Percentiles rank a stretch among this genome's conserved stretches.
Conservation (phyloP, 1,140 invertebrate genomes). For the Lasaia peninsularis region DNA sequence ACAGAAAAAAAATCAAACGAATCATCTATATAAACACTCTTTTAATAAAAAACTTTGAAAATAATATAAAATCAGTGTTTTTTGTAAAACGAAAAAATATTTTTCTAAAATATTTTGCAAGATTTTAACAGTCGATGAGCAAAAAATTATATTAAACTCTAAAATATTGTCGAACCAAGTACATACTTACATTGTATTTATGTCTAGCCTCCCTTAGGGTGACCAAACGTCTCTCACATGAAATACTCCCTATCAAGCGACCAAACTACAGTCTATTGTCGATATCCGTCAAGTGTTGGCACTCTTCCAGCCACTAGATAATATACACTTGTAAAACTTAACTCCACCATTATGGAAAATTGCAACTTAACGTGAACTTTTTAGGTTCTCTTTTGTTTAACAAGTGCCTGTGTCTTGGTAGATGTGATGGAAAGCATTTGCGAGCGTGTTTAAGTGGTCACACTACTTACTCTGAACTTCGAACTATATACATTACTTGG, state of each 20-base stretch:
- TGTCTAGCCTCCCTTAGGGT: too few relatives aligned
- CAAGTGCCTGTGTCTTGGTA: constrained; percentile 7
- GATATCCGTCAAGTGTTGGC: neutral
- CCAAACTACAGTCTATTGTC: neutral
- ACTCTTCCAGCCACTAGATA: neutral
- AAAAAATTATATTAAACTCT: too few relatives aligned
- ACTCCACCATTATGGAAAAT: neutral
- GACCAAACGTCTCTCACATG: neutral
- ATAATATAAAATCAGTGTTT: too few relatives aligned
- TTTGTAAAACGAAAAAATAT: too few relatives aligned
- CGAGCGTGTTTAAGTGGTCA: constrained; percentile 55
- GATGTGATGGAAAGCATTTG: constrained; percentile 36
- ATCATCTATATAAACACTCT: too few relatives aligned
- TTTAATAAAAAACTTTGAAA: too few relatives aligned
- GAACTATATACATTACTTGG: neutral
- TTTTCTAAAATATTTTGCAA: too few relatives aligned
- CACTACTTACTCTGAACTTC: constrained; percentile 29
- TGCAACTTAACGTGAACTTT: neutral
- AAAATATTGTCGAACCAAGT: too few relatives aligned
- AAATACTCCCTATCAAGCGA: neutral
- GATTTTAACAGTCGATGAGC: too few relatives aligned
- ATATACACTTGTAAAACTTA: neutral
- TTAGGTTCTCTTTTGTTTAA: constrained; percentile 1
- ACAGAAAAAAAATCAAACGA: too few relatives aligned
- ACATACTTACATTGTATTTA: too few relatives aligned